Percentiles rank a stretch among this genome's conserved stretches.
Evolutionary conservation across 2,113 vertebrate species (phyloP).

Genomic region (Zootoca vivipara): DNA sequence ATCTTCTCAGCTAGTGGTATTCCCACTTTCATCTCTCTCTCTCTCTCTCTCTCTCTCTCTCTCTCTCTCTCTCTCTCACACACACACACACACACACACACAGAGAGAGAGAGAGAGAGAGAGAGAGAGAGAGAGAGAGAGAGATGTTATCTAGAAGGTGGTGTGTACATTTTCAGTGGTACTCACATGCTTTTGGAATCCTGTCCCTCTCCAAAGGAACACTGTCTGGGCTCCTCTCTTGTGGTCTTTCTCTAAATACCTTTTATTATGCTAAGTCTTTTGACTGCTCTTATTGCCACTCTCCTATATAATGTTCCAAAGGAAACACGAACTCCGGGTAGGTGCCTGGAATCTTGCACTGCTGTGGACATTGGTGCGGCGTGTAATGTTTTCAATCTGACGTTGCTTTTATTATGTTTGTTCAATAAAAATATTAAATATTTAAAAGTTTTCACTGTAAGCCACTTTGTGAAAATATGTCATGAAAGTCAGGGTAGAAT

Average conservation of each 20-base stretch:
- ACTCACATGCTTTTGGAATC: not conserved
- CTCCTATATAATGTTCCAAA: no score
- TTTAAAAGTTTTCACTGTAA: not conserved
- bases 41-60: no score
- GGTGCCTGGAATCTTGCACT: no score
- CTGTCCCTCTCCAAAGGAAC: not conserved
- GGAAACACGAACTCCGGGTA: no score
- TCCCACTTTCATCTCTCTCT: no score
- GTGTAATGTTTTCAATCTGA: not conserved
- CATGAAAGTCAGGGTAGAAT: not conserved
- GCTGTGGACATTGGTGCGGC: no score
- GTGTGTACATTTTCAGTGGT: not conserved
- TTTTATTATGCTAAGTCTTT: no score
- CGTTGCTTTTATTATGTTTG: not conserved
- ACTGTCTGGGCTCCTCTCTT: not conserved
- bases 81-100: not conserved
- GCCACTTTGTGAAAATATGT: not conserved
- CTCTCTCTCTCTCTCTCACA: not conserved
- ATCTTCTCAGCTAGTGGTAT: not conserved
- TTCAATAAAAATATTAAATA: not conserved
- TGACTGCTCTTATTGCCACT: no score
- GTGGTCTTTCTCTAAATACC: not conserved
- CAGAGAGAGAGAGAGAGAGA: no score
- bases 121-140: no score
- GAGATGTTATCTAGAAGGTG: not conserved